Conservation (phyloP, 2,113 vertebrate genomes). For the Phyllopteryx taeniolatus region DNA sequence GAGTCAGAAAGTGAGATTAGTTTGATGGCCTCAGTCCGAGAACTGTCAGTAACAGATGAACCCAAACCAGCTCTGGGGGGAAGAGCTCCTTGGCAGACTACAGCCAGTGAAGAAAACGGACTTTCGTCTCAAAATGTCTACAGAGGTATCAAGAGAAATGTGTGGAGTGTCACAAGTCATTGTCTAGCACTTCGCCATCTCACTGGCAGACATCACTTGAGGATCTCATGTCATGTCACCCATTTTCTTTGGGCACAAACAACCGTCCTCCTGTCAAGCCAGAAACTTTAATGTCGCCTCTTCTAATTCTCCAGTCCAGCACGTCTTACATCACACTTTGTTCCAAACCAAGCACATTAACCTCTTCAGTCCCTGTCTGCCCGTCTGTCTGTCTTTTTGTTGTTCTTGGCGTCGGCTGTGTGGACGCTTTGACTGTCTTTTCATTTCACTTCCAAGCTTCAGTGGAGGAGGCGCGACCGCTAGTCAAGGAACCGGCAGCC, state of each 20-base stretch:
- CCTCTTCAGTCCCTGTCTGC: not conserved
- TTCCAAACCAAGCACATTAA: not conserved
- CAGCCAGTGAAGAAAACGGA: conserved; percentile 11
- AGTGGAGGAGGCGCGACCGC: conserved; percentile 40
- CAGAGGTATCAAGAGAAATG: conserved; percentile 48
- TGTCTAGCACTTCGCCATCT: conserved; percentile 6
- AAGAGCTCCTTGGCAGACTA: conserved; percentile 2
- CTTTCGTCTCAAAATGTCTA: conserved; percentile 19
- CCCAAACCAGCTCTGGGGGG: not conserved
- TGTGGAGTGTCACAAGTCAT: conserved; percentile 35
- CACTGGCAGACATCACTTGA: not conserved
- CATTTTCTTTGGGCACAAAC: conserved; percentile 45
- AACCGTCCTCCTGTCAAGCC: conserved; percentile 3
- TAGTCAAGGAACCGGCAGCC: conserved; percentile 37
- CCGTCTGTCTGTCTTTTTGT: conserved; percentile 2
- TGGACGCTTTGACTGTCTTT: conserved; percentile 33
- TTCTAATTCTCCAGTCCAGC: conserved; percentile 13
- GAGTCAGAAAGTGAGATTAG: not conserved
- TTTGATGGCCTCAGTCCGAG: not conserved
- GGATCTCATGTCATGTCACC: conserved; percentile 46
- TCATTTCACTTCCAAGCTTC: conserved; percentile 52
- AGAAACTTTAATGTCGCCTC: conserved; percentile 14
- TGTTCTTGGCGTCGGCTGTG: conserved; percentile 19
- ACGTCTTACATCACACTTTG: not conserved
- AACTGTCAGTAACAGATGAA: conserved; percentile 59